Base-by-base conservation (phyloP, 1,140 invertebrate genomes). In the Tenebrio molitor region DNA sequence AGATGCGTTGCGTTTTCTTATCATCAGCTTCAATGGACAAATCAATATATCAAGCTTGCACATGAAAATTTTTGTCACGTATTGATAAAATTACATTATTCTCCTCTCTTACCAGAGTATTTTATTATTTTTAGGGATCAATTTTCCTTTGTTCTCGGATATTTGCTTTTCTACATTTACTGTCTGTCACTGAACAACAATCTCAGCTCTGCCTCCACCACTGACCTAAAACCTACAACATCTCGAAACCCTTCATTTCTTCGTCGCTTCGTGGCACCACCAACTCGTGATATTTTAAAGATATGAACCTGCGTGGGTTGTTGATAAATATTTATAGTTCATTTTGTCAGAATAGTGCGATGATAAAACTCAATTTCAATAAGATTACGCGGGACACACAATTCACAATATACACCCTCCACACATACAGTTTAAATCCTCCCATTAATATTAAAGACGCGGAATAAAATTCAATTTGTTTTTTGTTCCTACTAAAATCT, bases 21-120 rank as follows among this genome's bases (percentile, higher is more conserved):
- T 71, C 62, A 64, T 44, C 69, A 65, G 39, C 25, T 71, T 65
- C 62, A 25, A 46, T 71, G 62, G 69, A 71, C 69, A 71, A 65
- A 65, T 71, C 69, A 71, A 71, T 65, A 71, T 71, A 71, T 71
- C 41, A 63, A 33, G 42, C 29, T 71, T 29, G 34, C 21, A 46
- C 39, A 65, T 71, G 16, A 71, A 63, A 62, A 71, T 71, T 71
- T 71, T 71, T 41, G 69, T 65, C 58, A 71, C 69, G 69, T 65
- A 64, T 65, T 44, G 53, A 71, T 46, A 50, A 62, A 65, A 25
- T 34, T 70, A 70, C 58, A 70, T 62, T 70, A 70, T 70, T 70
- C 39, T 70, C 68, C 19, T 70, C 8, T 50, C 50, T 58, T 58
- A 58, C 50, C 50, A 25, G 50, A 58, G 50, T 58, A 58, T 58